Conservation (phyloP, 2,888 invertebrate genomes). For the Junonia oenone region DNA sequence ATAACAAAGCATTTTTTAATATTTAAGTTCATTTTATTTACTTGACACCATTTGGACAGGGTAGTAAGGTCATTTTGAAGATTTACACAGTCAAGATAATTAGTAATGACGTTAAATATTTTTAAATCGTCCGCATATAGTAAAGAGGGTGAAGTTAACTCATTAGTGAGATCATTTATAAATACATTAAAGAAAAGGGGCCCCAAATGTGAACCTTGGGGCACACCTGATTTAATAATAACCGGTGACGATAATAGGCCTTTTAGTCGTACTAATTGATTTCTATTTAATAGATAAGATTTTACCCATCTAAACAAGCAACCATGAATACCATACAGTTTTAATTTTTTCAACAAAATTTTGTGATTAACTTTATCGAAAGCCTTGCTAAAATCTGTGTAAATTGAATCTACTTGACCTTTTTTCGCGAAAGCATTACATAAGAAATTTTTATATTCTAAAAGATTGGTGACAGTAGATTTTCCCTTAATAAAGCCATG, state of each 20-base stretch:
- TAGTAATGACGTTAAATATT: neutral
- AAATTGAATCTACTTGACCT: neutral
- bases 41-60: neutral
- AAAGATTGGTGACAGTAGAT: slow-evolving; percentile 1
- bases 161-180: slow-evolving; percentile 1
- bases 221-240: neutral
- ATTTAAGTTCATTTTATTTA: neutral
- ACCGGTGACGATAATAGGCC: neutral
- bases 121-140: neutral
- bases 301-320: neutral
- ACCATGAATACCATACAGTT: neutral
- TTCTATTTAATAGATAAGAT: neutral
- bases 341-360: neutral
- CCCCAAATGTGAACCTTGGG: neutral
- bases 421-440: neutral
- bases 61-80: neutral
- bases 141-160: neutral
- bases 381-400: neutral
- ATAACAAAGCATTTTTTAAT: slow-evolving; percentile 1
- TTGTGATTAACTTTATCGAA: slow-evolving; percentile 1
- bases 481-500: neutral
- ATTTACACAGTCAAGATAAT: neutral
- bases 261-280: neutral
- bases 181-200: neutral
- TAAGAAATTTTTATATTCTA: neutral